Evolutionary conservation across 2,113 vertebrate species (phyloP).

Genomic region (Cinclus mexicanus): DNA sequence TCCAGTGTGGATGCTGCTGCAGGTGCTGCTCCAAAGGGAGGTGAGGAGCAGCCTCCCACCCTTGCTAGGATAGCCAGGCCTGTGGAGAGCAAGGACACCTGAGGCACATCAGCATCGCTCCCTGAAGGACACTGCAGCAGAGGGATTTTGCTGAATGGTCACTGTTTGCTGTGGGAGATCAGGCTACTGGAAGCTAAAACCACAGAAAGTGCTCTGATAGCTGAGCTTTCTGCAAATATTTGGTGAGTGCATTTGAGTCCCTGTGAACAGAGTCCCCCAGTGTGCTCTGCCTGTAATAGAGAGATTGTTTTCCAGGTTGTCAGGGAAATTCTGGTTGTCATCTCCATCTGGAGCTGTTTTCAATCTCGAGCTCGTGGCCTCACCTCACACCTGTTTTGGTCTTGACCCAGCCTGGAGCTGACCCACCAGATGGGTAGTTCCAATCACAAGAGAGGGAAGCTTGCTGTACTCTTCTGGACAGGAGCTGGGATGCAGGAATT

Average conservation of each 20-base stretch:
- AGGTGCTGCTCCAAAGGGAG: background rate
- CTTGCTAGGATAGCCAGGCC: background rate
- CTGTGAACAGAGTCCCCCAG: background rate
- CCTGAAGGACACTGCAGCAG: background rate
- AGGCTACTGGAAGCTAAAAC: background rate
- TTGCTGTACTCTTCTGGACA: background rate
- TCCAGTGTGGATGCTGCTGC: background rate
- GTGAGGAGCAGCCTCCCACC: background rate
- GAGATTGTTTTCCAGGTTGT: background rate
- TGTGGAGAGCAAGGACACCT: background rate
- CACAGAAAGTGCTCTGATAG: background rate
- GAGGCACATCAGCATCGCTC: rapidly evolving
- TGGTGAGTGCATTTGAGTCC: background rate
- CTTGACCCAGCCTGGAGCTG: background rate
- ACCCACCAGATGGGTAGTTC: background rate
- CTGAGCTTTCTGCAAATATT: constrained; percentile 37
- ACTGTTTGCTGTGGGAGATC: background rate
- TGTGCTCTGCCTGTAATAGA: background rate
- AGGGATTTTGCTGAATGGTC: background rate
- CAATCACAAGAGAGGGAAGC: background rate
- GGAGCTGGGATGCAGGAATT: background rate
- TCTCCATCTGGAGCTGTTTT: constrained; percentile 10
- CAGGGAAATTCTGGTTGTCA: background rate
- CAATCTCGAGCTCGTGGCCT: background rate
- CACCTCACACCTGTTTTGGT: background rate